Evolutionary conservation across 1,140 invertebrate genomes (phyloP).

Genomic region (Drosophila ogumai): DNA sequence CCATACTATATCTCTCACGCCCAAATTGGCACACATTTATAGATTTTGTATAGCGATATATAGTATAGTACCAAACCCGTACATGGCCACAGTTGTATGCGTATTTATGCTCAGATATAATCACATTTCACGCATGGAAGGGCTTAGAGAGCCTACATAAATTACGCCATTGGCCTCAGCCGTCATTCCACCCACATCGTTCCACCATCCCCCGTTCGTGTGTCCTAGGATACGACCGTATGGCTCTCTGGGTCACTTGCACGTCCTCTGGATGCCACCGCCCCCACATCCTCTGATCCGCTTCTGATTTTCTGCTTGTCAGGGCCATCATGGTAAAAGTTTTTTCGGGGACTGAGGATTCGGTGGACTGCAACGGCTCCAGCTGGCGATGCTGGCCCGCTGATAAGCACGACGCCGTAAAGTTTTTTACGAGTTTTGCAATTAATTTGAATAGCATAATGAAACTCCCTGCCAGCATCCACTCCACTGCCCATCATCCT

Average conservation of each 20-base stretch:
- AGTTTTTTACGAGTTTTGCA: constrained; percentile 58
- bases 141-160: constrained; percentile 70
- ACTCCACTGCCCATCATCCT: neutral
- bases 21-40: constrained; percentile 3
- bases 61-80: constrained; percentile 13
- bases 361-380: constrained; percentile 23
- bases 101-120: constrained; percentile 66
- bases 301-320: constrained; percentile 34
- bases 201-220: neutral
- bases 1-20: neutral
- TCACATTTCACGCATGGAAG: constrained; percentile 76
- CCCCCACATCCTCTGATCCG: constrained; percentile 4
- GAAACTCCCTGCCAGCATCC: constrained; percentile 11
- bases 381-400: constrained; percentile 37
- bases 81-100: constrained; percentile 37
- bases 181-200: neutral
- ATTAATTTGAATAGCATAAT: constrained; percentile 57
- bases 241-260: constrained; percentile 62
- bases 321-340: constrained; percentile 52
- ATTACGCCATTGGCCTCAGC: constrained; percentile 67
- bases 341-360: constrained; percentile 36
- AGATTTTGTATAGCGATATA: neutral
- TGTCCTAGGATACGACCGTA: constrained; percentile 25
- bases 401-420: constrained; percentile 51
- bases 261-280: constrained; percentile 45